A percentile compares a stretch with the other conserved stretches of the same genome.
Conservation (phyloP, 2,113 vertebrate species). For the Pheucticus melanocephalus region DNA sequence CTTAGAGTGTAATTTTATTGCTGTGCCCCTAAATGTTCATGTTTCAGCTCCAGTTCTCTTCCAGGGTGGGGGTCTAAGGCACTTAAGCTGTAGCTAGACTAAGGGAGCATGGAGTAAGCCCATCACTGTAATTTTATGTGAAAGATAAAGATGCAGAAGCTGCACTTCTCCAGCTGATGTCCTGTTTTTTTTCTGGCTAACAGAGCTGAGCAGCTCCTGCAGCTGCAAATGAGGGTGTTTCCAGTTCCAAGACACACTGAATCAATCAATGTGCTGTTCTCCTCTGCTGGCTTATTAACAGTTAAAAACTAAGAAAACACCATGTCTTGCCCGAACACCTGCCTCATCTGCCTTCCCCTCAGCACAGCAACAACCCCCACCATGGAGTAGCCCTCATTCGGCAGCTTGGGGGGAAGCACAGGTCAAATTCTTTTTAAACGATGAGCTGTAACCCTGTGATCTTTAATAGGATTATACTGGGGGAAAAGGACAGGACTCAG, state of each 20-base stretch:
- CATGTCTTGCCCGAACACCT: slow-evolving; percentile 15
- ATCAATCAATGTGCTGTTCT: not conserved
- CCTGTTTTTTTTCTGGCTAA: not conserved
- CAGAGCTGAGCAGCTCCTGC: not conserved
- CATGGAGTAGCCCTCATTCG: not conserved
- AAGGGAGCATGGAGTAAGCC: not conserved
- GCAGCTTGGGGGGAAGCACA: not conserved
- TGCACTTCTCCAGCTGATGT: not conserved
- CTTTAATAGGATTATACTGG: slow-evolving; percentile 38
- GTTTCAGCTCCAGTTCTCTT: not conserved
- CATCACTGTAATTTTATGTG: not conserved
- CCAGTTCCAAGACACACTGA: slow-evolving; percentile 11
- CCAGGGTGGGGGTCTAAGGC: not conserved
- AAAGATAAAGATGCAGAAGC: slow-evolving; percentile 1
- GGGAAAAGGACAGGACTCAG: not conserved
- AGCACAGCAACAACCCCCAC: not conserved
- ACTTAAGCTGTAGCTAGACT: not conserved
- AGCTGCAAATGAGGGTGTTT: slow-evolving; percentile 36
- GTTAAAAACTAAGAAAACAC: slow-evolving; percentile 17
- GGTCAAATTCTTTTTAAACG: slow-evolving; percentile 45
- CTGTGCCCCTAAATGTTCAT: not conserved
- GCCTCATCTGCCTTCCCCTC: slow-evolving; percentile 12
- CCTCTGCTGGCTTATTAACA: not conserved
- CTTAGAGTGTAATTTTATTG: not conserved
- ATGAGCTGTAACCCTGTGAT: slow-evolving; percentile 26